Conservation (phyloP, 2,797 vertebrate genomes). For the Sebastes umbrosus region DNA sequence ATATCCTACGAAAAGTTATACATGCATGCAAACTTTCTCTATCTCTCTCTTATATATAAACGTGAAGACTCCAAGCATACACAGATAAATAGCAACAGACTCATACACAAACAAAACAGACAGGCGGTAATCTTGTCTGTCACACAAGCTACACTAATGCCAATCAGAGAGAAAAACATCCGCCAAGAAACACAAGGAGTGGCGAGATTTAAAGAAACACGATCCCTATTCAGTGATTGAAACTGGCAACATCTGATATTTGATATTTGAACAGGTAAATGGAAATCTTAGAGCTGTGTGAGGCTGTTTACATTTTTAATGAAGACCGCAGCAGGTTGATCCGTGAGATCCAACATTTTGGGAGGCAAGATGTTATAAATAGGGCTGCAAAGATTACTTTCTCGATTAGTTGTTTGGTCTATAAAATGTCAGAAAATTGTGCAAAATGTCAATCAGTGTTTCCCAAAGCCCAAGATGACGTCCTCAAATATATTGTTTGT, state of each 20-base stretch:
- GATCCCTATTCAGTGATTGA: background rate
- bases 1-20: background rate
- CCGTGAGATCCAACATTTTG: background rate
- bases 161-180: background rate
- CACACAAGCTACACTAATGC: constrained; percentile 3
- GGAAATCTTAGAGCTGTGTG: constrained; percentile 34
- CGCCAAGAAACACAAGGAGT: background rate
- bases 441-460: no score
- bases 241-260: background rate
- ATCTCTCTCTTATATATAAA: background rate
- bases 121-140: constrained; percentile 5
- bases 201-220: constrained; percentile 2
- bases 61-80: background rate
- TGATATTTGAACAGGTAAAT: background rate
- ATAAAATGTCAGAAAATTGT: no score
- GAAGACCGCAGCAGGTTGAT: background rate
- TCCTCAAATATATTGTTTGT: rapidly evolving
- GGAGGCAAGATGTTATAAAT: background rate
- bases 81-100: background rate
- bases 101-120: constrained; percentile 7
- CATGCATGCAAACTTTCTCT: background rate
- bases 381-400: no score
- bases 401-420: no score
- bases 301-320: constrained; percentile 2
- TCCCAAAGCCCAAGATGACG: no score